Evolutionary conservation across 1,140 invertebrate species (phyloP).

Genomic region (Tetragonula clypearis): DNA sequence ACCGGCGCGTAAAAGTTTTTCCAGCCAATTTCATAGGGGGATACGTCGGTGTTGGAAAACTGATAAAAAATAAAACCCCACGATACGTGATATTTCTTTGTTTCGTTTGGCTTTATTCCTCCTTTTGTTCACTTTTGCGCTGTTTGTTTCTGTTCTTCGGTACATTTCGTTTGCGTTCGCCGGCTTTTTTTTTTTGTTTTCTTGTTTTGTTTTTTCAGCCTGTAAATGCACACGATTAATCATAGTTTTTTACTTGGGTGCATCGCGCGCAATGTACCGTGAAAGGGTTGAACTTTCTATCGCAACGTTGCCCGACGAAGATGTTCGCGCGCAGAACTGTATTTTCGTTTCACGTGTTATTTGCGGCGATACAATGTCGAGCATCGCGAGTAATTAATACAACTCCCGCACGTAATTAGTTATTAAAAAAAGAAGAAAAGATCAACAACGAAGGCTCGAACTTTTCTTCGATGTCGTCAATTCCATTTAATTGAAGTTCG

Average conservation of each 20-base stretch:
- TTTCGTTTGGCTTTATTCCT: background rate
- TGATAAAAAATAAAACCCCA: slow-evolving; percentile 9
- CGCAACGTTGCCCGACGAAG: background rate
- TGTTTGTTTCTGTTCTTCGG: background rate
- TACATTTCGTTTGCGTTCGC: background rate
- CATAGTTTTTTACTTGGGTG: background rate
- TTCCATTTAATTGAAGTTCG: slow-evolving; percentile 42
- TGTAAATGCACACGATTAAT: background rate
- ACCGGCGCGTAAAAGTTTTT: background rate
- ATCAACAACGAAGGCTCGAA: slow-evolving; percentile 27
- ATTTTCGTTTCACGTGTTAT: slow-evolving; percentile 23
- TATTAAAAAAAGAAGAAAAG: slow-evolving; percentile 2
- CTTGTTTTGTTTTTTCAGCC: background rate
- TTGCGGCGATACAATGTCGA: background rate
- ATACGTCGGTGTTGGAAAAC: background rate
- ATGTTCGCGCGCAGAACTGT: background rate
- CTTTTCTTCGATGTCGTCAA: background rate
- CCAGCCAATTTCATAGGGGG: slow-evolving; percentile 1
- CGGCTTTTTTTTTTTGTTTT: background rate
- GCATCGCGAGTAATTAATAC: slow-evolving; percentile 38
- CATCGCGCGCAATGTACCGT: background rate
- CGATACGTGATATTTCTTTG: slow-evolving; percentile 39
- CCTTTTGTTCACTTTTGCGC: background rate
- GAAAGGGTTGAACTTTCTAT: background rate
- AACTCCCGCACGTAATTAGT: slow-evolving; percentile 37